phyloP scores from a whole-genome alignment of 2,113 vertebrate genomes.

The Probosciger aterrimus region DNA sequence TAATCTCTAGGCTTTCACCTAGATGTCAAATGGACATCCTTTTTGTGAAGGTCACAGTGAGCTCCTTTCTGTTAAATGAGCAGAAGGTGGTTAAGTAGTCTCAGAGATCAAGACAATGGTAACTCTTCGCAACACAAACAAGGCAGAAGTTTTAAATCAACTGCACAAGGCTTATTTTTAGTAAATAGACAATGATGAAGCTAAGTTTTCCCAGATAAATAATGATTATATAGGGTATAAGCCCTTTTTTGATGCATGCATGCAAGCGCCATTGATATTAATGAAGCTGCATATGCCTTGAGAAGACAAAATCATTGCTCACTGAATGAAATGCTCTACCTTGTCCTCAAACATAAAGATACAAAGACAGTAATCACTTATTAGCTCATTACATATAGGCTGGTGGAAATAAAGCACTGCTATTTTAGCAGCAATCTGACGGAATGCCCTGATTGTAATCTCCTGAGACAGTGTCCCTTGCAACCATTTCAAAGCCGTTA shows the following conservation, averaged over 20 bases:
- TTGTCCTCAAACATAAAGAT: conserved; percentile 18
- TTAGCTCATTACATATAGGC: conserved; percentile 11
- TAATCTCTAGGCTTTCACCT: background rate
- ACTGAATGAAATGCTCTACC: background rate
- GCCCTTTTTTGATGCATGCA: background rate
- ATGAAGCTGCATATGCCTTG: background rate
- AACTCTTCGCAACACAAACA: background rate
- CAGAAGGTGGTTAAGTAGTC: background rate
- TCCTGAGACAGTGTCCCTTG: background rate
- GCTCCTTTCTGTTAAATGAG: background rate
- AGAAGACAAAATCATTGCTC: conserved; percentile 39
- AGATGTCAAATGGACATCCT: background rate
- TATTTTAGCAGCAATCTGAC: conserved; percentile 11
- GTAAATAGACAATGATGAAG: conserved; percentile 51
- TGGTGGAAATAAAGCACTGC: conserved; percentile 24
- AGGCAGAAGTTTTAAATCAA: conserved; percentile 23
- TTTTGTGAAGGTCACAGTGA: background rate
- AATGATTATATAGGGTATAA: conserved; percentile 27
- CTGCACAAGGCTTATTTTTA: conserved; percentile 32
- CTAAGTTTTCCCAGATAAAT: conserved; percentile 47
- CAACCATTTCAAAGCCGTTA: conserved; percentile 7
- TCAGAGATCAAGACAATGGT: background rate
- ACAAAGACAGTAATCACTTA: conserved; percentile 47
- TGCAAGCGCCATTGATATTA: conserved; percentile 47
- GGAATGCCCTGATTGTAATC: conserved; percentile 54